Percentiles rank a stretch among this genome's conserved stretches.
phyloP scores from a whole-genome alignment of 2,797 vertebrate species.

The Merluccius polli region DNA sequence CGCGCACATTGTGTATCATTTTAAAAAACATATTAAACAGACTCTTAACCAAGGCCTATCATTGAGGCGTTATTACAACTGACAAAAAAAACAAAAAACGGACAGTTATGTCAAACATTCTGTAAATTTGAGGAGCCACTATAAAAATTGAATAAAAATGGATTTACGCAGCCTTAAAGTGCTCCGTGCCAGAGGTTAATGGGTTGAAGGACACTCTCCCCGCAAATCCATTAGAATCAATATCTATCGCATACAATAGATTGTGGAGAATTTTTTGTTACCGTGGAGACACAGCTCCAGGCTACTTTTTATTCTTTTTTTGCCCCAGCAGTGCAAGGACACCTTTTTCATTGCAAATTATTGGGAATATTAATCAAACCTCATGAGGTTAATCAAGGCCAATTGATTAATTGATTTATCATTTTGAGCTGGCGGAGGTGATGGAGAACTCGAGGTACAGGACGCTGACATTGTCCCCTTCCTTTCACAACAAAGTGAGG shows the following conservation, averaged over 20 bases:
- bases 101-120: background rate
- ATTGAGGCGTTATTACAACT: background rate
- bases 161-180: background rate
- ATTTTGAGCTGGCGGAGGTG: constrained; percentile 39
- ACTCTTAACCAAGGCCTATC: background rate
- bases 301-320: background rate
- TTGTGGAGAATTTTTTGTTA: constrained; percentile 29
- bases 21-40: background rate
- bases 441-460: constrained; percentile 45
- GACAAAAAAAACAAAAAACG: background rate
- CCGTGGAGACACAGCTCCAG: constrained; percentile 26
- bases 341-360: constrained; percentile 53
- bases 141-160: background rate
- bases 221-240: constrained; percentile 24
- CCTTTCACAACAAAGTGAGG: constrained; percentile 59
- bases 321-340: constrained; percentile 51
- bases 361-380: constrained; percentile 68
- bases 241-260: constrained; percentile 16
- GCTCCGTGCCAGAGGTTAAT: constrained; percentile 6
- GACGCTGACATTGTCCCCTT: constrained; percentile 61
- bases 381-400: constrained; percentile 64
- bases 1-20: background rate
- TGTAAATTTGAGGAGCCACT: background rate
- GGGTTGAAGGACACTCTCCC: constrained; percentile 20
- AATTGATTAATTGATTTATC: constrained; percentile 67